These are phyloP conservation scores for Perizoma affinitatum DNA, from an alignment of 2,888 invertebrate genomes.

Conservation along the genomic window DNA sequence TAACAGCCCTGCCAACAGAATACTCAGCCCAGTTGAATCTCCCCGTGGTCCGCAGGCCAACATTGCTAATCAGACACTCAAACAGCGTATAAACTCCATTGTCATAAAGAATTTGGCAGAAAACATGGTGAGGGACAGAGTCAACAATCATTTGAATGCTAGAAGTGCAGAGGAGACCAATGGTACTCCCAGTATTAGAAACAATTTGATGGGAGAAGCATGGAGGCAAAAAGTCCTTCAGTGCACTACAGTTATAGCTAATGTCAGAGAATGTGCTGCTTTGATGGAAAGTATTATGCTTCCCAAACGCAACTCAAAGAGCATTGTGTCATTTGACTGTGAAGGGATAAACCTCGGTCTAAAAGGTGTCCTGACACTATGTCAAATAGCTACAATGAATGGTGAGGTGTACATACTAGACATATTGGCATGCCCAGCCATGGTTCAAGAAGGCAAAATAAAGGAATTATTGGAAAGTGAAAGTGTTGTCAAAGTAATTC, in stretches of 20 bases:
- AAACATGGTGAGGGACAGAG: slow-evolving; percentile 86
- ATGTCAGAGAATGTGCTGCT: slow-evolving; percentile 90
- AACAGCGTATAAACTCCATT: slow-evolving; percentile 94
- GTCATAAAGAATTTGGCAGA: slow-evolving; percentile 95
- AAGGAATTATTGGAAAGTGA: slow-evolving; percentile 91
- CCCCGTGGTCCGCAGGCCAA: slow-evolving; percentile 76
- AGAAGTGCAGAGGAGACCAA: slow-evolving; percentile 73
- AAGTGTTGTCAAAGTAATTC: slow-evolving; percentile 93
- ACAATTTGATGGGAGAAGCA: slow-evolving; percentile 86
- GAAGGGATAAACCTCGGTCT: slow-evolving; percentile 96
- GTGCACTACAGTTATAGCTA: slow-evolving; percentile 91
- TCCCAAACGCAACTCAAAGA: slow-evolving; percentile 79
- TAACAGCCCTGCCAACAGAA: slow-evolving; percentile 74
- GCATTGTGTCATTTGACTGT: slow-evolving; percentile 93
- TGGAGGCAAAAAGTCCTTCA: slow-evolving; percentile 93
- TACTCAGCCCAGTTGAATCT: slow-evolving; percentile 81
- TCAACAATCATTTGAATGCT: slow-evolving; percentile 76
- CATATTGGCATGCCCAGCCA: slow-evolving; percentile 91
- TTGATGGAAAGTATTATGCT: slow-evolving; percentile 90
- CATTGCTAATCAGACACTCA: slow-evolving; percentile 90
- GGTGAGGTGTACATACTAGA: slow-evolving; percentile 95
- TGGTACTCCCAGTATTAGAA: slow-evolving; percentile 70
- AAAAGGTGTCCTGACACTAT: slow-evolving; percentile 93
- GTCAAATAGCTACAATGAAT: slow-evolving; percentile 92
- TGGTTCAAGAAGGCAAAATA: slow-evolving; percentile 91